A percentile compares a stretch with the other conserved stretches of the same genome.
These are phyloP conservation scores for Lampris megalopsis DNA, from an alignment of 2,113 vertebrate genomes.

Conservation along the genomic window DNA sequence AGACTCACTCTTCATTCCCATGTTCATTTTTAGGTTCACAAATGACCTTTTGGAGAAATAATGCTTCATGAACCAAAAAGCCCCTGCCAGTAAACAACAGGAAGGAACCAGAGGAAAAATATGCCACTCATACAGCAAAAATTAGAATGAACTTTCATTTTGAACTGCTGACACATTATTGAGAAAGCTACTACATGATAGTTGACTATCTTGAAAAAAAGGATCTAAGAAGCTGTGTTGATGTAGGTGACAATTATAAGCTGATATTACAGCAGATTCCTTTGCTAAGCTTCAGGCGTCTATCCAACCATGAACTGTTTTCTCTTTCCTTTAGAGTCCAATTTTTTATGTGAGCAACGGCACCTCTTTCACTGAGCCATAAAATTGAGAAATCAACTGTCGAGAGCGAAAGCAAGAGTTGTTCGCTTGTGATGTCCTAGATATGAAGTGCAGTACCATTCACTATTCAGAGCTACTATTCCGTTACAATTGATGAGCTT, in stretches of 20 bases:
- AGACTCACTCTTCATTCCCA: neutral
- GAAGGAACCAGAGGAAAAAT: conserved; percentile 49
- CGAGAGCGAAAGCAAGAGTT: conserved; percentile 19
- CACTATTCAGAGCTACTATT: neutral
- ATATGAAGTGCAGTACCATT: too few species aligned
- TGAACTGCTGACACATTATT: conserved; percentile 42
- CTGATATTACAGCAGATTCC: conserved; percentile 1
- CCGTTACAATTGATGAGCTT: neutral
- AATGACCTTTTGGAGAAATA: conserved; percentile 29
- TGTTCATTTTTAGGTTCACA: conserved; percentile 15
- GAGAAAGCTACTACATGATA: conserved; percentile 27
- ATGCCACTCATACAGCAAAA: conserved; percentile 28
- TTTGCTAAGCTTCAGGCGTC: neutral
- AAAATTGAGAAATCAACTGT: conserved; percentile 19
- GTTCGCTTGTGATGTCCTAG: conserved; percentile 13
- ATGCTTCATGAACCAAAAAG: conserved; percentile 15
- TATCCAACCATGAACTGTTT: neutral
- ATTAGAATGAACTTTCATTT: conserved; percentile 63
- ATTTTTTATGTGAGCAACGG: conserved; percentile 23
- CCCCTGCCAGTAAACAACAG: conserved; percentile 33
- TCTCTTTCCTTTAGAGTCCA: neutral
- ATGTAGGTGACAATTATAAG: conserved; percentile 11
- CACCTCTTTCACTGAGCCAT: conserved; percentile 23
- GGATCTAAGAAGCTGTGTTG: neutral
- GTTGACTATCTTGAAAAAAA: conserved; percentile 7